These are phyloP conservation scores for Macaria notata DNA, from an alignment of 2,888 invertebrate species.

Conservation along the genomic window DNA sequence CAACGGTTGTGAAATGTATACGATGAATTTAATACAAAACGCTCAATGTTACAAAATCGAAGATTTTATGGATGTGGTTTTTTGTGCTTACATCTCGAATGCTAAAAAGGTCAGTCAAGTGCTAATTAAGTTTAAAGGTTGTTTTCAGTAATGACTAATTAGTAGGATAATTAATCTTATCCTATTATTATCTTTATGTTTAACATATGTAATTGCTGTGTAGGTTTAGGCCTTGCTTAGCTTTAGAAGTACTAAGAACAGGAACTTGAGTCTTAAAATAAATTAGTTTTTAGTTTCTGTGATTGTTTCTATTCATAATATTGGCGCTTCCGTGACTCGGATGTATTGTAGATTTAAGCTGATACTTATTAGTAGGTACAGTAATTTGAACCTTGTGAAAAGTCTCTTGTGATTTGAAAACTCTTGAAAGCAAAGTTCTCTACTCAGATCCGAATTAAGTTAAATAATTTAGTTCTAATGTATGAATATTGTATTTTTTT, in stretches of 20 bases:
- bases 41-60: constrained; percentile 57
- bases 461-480: too few relatives aligned
- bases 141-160: not conserved
- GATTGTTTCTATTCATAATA: too few relatives aligned
- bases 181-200: not conserved
- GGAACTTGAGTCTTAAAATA: too few relatives aligned
- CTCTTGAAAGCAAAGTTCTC: too few relatives aligned
- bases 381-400: too few relatives aligned
- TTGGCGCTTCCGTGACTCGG: too few relatives aligned
- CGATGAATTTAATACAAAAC: constrained; percentile 49
- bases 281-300: too few relatives aligned
- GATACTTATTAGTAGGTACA: too few relatives aligned
- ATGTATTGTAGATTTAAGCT: too few relatives aligned
- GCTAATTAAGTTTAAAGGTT: constrained; percentile 2
- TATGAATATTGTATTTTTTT: too few relatives aligned
- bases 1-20: constrained; percentile 50
- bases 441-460: too few relatives aligned
- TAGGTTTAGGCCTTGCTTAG: constrained; percentile 13
- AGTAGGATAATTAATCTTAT: not conserved
- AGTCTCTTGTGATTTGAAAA: too few relatives aligned
- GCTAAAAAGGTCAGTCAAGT: constrained; percentile 53
- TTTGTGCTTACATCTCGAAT: constrained; percentile 60
- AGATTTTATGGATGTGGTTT: constrained; percentile 73
- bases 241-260: not conserved
- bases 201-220: not conserved